Evolutionary conservation across 2,797 vertebrate genomes (phyloP), one percentile per base, ranked within the genome.

Genomic region (Paedocypris micromegethes): DNA sequence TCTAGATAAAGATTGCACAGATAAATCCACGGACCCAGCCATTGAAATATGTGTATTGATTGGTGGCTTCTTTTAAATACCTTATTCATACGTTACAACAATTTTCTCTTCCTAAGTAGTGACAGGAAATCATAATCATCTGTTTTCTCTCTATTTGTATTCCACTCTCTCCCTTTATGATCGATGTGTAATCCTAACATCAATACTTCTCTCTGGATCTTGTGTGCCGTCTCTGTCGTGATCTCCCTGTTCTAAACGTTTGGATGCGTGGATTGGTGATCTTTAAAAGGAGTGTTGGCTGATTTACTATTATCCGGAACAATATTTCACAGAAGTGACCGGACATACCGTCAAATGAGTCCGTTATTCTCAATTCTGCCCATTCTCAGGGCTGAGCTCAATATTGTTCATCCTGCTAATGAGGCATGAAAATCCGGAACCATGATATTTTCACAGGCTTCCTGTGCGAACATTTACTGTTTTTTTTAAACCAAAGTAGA

Each of bases 171-270:
- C 45, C 40, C 6, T 5, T 42, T 52, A 43, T 66, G 65, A 72
- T 78, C 68, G 47, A 78, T 73, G 74, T 3, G 42, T 66, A 72
- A 73, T 78, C 74, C 67, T 72, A 68, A 68, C 71, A 55, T 40
- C 37, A 53, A 23, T 40, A 50, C 49, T 72, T 46, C 66, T 64
- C 60, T 56, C 64, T 59, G 43, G 5, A 68, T 75, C 70, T 50
- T 45, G 68, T 70, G 53, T 68, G 47, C 41, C 63, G 69, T 68
- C 59, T 43, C 9, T 23, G 42, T 41, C 58, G 61, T 46, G n/a
- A 52, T 50, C 57, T 41, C 56, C 67, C 44, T 51, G 7, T 69
- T n/a, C 8, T 38, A 51, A n/a, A 38, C 50, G n/a, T 72, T 53
- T 65, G 43, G 39, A 61, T 67, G 4, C 23, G 59, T 61, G 68